Evolutionary conservation across 2,113 vertebrate genomes (phyloP), one percentile per base, ranked within the genome.

Genomic region (Cinclus mexicanus): DNA sequence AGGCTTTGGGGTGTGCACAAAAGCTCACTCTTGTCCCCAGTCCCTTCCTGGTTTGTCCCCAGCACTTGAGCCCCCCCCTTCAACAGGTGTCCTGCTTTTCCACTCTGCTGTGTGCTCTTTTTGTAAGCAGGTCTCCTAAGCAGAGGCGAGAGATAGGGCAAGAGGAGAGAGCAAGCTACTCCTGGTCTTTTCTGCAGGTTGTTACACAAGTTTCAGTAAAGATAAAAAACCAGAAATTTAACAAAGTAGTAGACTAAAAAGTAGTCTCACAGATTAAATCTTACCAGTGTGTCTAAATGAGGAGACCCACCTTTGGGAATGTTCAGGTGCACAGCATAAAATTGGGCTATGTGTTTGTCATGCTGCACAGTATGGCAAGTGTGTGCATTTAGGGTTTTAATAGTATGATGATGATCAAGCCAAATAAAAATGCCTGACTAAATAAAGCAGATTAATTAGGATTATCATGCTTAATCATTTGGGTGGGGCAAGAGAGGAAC

Each of bases 31-130:
- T 37, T 68, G 44, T 64, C 37, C 44, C n/a, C 10, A 4, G 22
- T 41, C 29, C 47, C 21, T 84, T 50, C 69, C 70, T 87, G 69
- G 35, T 39, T 47, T 24, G 11, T 69, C 33, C 26, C n/a, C 33
- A 31, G 33, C 35, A 5, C 35, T 28, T 35, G 37, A 52, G 52
- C 35, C 35, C 16, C 19, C 2, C 35, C 2, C 35, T 57, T 59
- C 10, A 33, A 0, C 56, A 18, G 11, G 6, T 29, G 33, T 46
- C 26, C 17, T 79, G 50, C 33, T 31, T 68, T 67, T 52, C 41
- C 10, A 1, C 8, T 63, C 22, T 12, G 19, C 57, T 9, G 20
- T 1, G 1, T 2, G 0, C 2, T 1, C 29, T 80, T n/a, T n/a
- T 68, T 5, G 2, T 70, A 11, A 63, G 64, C 35, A 10, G 8